Conservation (phyloP, 2,888 invertebrate genomes). For the Suillia variegata region DNA sequence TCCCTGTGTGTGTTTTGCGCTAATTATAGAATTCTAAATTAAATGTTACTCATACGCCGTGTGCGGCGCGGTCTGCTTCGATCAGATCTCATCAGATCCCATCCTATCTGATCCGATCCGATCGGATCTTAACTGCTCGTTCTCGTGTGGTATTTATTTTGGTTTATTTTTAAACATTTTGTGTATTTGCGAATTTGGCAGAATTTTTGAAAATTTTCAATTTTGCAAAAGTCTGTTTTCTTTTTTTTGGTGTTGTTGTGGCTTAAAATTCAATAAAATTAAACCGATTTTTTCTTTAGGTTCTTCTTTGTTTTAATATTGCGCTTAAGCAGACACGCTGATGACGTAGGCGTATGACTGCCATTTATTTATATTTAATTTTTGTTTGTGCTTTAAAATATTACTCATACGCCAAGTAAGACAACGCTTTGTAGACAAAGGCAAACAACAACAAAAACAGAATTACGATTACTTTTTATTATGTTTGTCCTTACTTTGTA, state of each 20-base stretch:
- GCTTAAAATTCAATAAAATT: no score
- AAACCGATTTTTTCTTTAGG: background rate
- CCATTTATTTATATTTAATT: background rate
- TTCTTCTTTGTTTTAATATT: background rate
- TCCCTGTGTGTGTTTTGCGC: conserved; percentile 4
- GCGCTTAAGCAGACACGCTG: no score
- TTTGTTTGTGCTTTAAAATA: background rate
- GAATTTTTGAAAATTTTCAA: background rate
- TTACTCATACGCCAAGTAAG: background rate
- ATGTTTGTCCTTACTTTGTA: no score
- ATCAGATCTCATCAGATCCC: no score
- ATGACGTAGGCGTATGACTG: no score
- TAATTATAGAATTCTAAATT: conserved; percentile 19
- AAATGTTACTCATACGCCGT: conserved; percentile 25
- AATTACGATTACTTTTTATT: no score
- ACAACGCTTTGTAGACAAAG: no score
- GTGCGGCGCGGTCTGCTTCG: conserved; percentile 12
- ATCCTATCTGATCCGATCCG: no score
- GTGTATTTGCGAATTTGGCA: background rate
- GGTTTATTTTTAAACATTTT: background rate
- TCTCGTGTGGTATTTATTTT: conserved; percentile 7
- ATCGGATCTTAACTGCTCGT: no score
- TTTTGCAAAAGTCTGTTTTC: background rate
- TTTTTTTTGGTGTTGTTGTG: no score
- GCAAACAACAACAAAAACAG: no score